Evolutionary conservation across 2,113 vertebrate genomes (phyloP).

Genomic region (Pseudopipra pipra): DNA sequence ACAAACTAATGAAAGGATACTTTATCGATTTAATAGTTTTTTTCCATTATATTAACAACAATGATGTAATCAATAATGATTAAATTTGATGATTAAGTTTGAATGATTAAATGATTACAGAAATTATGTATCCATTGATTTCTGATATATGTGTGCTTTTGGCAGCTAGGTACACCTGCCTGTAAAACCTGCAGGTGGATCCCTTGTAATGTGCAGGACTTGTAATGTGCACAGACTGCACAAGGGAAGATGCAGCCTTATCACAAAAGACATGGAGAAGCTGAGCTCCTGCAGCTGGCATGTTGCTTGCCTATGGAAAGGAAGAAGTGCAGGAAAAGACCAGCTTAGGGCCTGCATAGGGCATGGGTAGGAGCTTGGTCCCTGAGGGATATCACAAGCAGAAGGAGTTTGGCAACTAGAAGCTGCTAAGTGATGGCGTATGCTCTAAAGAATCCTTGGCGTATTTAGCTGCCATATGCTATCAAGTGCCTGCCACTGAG

Average conservation of each 20-base stretch:
- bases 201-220: neutral
- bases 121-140: neutral
- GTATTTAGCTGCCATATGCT: slow-evolving; percentile 26
- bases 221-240: neutral
- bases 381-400: neutral
- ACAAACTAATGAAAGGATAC: neutral
- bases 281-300: neutral
- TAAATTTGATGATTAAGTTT: neutral
- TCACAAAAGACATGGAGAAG: neutral
- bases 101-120: neutral
- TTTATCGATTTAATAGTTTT: neutral
- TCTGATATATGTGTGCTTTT: neutral
- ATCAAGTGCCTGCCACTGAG: neutral
- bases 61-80: neutral
- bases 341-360: neutral
- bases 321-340: neutral
- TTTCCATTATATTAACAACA: neutral
- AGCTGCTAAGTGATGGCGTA: slow-evolving; percentile 16
- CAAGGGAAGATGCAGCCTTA: neutral
- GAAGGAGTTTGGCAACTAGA: neutral
- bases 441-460: slow-evolving; percentile 14
- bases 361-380: neutral
- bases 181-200: neutral
- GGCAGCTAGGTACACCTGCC: neutral
- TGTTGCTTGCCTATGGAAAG: neutral